phyloP scores from a whole-genome alignment of 92 coral and sea anemone species.

The Zoanthus gigantus region DNA sequence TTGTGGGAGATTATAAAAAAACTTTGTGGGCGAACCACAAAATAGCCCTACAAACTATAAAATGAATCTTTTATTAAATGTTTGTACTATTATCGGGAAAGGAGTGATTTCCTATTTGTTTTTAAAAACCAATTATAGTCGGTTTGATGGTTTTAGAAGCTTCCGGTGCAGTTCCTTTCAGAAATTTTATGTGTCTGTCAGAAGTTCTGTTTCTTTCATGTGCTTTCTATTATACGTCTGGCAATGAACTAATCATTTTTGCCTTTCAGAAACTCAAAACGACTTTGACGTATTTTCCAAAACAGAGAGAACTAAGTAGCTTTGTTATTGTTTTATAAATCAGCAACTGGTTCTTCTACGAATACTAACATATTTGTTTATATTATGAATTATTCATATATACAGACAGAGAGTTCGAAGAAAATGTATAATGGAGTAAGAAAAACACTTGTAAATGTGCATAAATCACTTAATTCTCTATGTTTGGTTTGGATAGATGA shows the following conservation, averaged over 20 bases:
- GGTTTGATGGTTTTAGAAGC: constrained; percentile 14
- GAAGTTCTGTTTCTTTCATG: not conserved
- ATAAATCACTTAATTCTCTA: not conserved
- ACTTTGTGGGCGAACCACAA: too few species aligned
- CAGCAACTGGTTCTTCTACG: too few species aligned
- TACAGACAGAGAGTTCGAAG: not conserved
- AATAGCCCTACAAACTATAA: too few species aligned
- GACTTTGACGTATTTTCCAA: not conserved
- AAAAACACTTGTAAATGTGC: not conserved
- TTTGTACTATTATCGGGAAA: not conserved
- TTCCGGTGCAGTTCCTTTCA: constrained; percentile 13
- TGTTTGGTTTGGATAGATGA: not conserved
- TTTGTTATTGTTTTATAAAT: too few species aligned
- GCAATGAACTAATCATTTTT: not conserved
- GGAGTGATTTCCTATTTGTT: not conserved
- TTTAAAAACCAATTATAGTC: constrained; percentile 38
- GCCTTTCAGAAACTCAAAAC: not conserved
- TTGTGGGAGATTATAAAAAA: too few species aligned
- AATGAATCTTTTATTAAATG: too few species aligned
- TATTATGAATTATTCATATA: too few species aligned
- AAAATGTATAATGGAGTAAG: constrained; percentile 4
- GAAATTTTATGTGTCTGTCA: constrained; percentile 12
- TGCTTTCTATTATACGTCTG: constrained; percentile 5
- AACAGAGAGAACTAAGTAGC: not conserved
- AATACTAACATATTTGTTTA: too few species aligned